Base-by-base conservation (phyloP, 2,888 invertebrate species). In the Drosophila ezoana region DNA sequence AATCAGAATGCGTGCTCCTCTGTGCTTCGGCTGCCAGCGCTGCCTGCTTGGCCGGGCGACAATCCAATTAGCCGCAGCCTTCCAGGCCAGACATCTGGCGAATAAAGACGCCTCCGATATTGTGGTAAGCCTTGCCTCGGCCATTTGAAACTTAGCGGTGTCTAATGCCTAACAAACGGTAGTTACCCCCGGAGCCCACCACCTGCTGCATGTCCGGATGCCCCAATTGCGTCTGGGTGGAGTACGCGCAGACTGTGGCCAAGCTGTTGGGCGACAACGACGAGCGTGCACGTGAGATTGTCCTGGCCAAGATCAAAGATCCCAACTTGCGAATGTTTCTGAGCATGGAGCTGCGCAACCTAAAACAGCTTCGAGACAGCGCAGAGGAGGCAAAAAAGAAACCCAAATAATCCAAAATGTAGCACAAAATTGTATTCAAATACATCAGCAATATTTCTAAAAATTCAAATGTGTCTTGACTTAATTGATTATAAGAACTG, bases 131-230 rank as follows among this genome's bases (percentile, higher is more conserved):
- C 14, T 10, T 8, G 6, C 3, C 5, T 6, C 6, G 4, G 9
- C 9, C 1, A 16, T 18, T 3, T 11, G n/a, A 49, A 20, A 2
- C 11, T 4, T 20, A 13, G 1, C 5, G 3, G 3, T 14, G 9
- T 45, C 10, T 16, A 33, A 13, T 5, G 3, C 4, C 10, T n/a
- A 6, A 0, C 0, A 14, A 41, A 3, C 44, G 6, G 4, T 43
- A 92, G 92, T 69, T 92, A 14, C 92, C 92, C 16, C 90, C 91
- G 5, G 92, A 92, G 62, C 98, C 98, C 0, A 96, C 96, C 3
- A 95, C 94, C 28, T 98, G 98, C 91, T 98, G 98, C 89, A 96
- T 96, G 94, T 96, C 97, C 0, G 98, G 98, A 0, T 98, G 98
- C 93, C 93, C 96, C 0, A 98, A 98, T 92, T 98, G 98, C 91